Percentiles rank a stretch among this genome's conserved stretches.
Evolutionary conservation across 2,113 vertebrate genomes (phyloP).

Genomic region (Eclectus roratus): DNA sequence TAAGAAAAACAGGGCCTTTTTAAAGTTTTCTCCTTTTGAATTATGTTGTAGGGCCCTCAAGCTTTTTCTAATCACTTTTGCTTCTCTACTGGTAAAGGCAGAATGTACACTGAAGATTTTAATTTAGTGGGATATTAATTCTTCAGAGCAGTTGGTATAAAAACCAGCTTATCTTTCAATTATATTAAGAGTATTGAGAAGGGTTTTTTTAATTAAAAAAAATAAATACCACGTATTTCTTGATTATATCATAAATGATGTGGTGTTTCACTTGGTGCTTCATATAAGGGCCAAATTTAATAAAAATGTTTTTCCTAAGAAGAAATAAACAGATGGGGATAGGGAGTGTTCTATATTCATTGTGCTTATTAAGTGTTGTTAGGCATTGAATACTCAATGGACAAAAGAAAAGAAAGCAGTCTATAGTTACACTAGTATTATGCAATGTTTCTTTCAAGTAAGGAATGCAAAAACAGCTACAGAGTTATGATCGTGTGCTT

Average conservation of each 20-base stretch:
- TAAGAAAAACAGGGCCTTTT: neutral
- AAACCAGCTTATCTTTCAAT: neutral
- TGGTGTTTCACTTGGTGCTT: neutral
- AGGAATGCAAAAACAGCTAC: neutral
- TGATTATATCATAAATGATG: neutral
- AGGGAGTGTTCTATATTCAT: neutral
- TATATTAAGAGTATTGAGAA: neutral
- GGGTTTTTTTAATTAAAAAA: neutral
- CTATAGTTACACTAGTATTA: neutral
- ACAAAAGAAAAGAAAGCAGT: neutral
- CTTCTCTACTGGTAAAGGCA: neutral
- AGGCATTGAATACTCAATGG: neutral
- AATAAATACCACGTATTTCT: neutral
- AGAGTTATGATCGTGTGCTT: neutral
- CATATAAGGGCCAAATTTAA: neutral
- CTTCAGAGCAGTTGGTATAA: neutral
- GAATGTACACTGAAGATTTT: neutral
- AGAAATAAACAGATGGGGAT: neutral
- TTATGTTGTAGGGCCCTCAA: neutral
- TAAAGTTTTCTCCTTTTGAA: neutral
- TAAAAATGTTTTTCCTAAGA: neutral
- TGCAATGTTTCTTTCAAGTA: neutral
- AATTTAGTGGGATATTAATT: neutral
- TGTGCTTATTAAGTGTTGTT: neutral
- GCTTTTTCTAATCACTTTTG: neutral